A percentile compares a stretch with the other conserved stretches of the same genome.
Evolutionary conservation across 2,113 vertebrate species (phyloP).

Genomic region (Phalacrocorax brasilianus): DNA sequence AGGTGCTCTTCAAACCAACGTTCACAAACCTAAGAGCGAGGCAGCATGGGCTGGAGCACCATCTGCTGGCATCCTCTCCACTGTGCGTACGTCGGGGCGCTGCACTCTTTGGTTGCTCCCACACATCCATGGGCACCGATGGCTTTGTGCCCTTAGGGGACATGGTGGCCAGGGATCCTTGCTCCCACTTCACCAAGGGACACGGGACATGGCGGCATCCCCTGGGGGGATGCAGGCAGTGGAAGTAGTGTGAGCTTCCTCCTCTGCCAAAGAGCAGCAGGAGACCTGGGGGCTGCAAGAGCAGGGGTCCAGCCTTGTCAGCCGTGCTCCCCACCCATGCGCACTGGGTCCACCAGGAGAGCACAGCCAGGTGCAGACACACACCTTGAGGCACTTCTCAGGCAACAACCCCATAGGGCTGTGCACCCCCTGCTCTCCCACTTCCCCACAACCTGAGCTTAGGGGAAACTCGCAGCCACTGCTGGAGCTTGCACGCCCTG

Average conservation of each 20-base stretch:
- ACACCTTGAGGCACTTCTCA: fast-evolving
- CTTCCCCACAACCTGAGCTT: fast-evolving
- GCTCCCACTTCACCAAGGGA: fast-evolving
- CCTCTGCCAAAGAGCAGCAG: neutral
- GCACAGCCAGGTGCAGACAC: fast-evolving
- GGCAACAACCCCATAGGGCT: neutral
- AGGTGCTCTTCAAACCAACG: neutral
- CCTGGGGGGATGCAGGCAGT: neutral
- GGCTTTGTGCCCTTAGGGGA: neutral
- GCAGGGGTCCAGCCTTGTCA: neutral
- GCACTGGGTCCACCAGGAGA: fast-evolving
- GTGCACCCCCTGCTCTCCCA: fast-evolving
- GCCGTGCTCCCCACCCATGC: fast-evolving
- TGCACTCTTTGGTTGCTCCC: neutral
- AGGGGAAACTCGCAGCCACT: fast-evolving
- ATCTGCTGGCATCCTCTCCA: constrained; percentile 16
- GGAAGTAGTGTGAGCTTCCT: neutral
- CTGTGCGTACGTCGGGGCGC: neutral
- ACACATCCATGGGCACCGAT: neutral
- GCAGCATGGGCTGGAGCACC: constrained; percentile 36
- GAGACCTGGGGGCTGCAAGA: neutral
- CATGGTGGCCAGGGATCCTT: fast-evolving
- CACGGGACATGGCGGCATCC: fast-evolving
- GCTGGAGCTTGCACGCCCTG: neutral
- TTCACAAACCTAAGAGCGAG: neutral